phyloP scores from a whole-genome alignment of 2,797 vertebrate genomes.

The Enteromius argenteus region DNA sequence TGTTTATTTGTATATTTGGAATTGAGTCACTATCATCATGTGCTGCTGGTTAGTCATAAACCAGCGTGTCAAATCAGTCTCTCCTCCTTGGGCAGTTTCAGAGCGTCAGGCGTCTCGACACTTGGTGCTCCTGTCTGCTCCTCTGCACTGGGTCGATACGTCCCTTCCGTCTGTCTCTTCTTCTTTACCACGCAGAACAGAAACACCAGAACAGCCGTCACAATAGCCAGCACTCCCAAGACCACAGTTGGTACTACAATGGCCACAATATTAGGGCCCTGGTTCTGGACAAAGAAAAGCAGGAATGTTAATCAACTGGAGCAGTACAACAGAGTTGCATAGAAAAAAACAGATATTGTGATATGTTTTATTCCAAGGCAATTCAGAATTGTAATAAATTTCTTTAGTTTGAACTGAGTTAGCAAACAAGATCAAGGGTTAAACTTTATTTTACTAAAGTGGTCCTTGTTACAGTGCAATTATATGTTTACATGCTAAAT shows the following conservation, averaged over 20 bases:
- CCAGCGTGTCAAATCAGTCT: slow-evolving; percentile 84
- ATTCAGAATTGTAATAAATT: background rate
- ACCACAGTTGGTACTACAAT: slow-evolving; percentile 86
- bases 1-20: slow-evolving; percentile 26
- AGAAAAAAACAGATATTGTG: background rate
- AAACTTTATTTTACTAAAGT: background rate
- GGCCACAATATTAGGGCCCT: slow-evolving; percentile 74
- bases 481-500: background rate
- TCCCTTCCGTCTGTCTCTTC: slow-evolving; percentile 92
- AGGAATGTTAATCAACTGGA: background rate
- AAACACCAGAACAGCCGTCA: slow-evolving; percentile 71
- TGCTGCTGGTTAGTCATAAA: background rate
- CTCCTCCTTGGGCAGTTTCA: slow-evolving; percentile 91
- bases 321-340: background rate
- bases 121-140: slow-evolving; percentile 84
- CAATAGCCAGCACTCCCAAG: slow-evolving; percentile 74
- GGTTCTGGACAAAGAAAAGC: slow-evolving; percentile 45
- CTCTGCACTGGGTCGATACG: slow-evolving; percentile 88
- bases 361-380: background rate
- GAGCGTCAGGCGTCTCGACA: slow-evolving; percentile 76
- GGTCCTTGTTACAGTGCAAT: background rate
- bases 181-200: slow-evolving; percentile 85
- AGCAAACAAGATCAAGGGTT: background rate
- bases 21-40: background rate
- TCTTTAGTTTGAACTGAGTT: background rate